Evolutionary conservation across 2,888 invertebrate species (phyloP).

Genomic region (Julus scandinavius): DNA sequence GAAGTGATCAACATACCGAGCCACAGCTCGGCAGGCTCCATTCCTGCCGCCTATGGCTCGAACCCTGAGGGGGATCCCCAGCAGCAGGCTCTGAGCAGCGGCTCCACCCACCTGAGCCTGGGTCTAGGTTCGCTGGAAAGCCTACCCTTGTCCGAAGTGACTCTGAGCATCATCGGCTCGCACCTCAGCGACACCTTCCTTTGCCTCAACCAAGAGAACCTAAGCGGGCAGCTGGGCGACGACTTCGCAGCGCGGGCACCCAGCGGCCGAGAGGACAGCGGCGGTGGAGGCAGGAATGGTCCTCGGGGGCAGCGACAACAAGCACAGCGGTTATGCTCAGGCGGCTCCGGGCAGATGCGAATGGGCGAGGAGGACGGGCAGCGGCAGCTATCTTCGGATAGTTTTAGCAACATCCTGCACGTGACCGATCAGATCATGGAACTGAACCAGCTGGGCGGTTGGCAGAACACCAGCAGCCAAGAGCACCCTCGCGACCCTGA

Average conservation of each 20-base stretch:
- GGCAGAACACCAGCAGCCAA: constrained; percentile 3
- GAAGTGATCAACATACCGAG: constrained; percentile 56
- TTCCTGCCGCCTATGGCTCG: not conserved
- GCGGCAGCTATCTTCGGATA: constrained; percentile 51
- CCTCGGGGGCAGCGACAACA: not conserved
- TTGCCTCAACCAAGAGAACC: constrained; percentile 51
- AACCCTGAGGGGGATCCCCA: constrained; percentile 24
- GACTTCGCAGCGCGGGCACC: not conserved
- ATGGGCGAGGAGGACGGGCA: not conserved
- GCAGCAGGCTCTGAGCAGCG: constrained; percentile 49
- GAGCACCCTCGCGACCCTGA: not conserved
- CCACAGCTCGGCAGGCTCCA: constrained; percentile 50
- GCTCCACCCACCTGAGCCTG: constrained; percentile 52
- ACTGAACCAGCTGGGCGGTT: constrained; percentile 52
- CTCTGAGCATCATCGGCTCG: constrained; percentile 53
- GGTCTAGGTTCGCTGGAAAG: constrained; percentile 53
- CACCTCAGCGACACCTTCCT: constrained; percentile 55
- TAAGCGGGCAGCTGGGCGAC: constrained; percentile 8
- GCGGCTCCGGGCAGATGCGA: not conserved
- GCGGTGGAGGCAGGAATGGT: not conserved
- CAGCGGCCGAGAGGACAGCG: constrained; percentile 6
- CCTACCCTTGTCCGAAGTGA: constrained; percentile 51
- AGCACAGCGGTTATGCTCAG: not conserved
- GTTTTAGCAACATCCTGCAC: constrained; percentile 49
- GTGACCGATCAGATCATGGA: constrained; percentile 44